Evolutionary conservation across 2,888 invertebrate genomes (phyloP), one percentile per base, ranked within the genome.

Genomic region (Lepetodrilus schrolli): DNA sequence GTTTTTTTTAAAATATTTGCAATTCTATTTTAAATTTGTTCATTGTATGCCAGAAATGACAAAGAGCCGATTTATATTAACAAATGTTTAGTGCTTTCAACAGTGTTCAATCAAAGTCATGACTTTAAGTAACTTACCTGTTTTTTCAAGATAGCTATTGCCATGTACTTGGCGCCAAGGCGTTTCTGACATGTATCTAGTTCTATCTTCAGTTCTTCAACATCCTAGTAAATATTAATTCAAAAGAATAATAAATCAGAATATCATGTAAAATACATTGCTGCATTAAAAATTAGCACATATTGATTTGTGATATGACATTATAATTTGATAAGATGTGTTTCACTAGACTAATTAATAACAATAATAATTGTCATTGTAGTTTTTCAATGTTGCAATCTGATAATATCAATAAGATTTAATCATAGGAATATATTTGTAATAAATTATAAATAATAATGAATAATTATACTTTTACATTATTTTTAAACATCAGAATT

Each of bases 161-260:
- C 87, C 74, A 83, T 81, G 75, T 87, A 87, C 76, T 87, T 87
- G 49, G 88, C 84, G 75, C 87, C 87, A 20, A 87, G 78, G 49
- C 86, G 79, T 69, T 81, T 82, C 65, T 85, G 85, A 80, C 87
- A 87, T 8, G 82, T 84, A 50, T 88, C 87, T 43, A 88, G 69
- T 66, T 88, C 87, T 23, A 76, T 74, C 58, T 85, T 86, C 37
- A 88, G 73, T 69, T 87, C 84, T 73, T 87, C 87, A 47, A 88
- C 86, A 74, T 88, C 88, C 88, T 88, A 75, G 5, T 76, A 76
- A 37, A n/a, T n/a, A n/a, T n/a, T n/a, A n/a, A n/a, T n/a, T 72
- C 2, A 70, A 30, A 75, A 71, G 70, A 30, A 30, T n/a, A 4
- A 51, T 23, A 51, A 7, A 51, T 23, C 13, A 47, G 17, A 4